These are phyloP conservation scores for Pollenia labialis DNA, from an alignment of 2,888 invertebrate genomes.

Conservation along the genomic window DNA sequence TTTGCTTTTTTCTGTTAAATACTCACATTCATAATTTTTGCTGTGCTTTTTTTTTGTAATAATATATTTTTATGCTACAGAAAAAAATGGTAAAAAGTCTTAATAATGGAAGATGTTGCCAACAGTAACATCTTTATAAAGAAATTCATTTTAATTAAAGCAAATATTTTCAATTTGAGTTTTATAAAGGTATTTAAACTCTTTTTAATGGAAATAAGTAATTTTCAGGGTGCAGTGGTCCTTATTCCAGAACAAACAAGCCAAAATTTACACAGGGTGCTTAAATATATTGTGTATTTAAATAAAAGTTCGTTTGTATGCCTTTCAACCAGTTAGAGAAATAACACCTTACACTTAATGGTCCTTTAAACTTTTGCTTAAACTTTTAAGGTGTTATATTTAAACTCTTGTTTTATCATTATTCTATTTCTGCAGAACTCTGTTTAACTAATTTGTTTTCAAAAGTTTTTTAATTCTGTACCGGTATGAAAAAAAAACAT, in stretches of 20 bases:
- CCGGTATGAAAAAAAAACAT: too few species aligned
- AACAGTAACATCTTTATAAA: not conserved
- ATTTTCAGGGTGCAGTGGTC: not conserved
- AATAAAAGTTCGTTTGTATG: too few species aligned
- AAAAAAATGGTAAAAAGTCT: not conserved
- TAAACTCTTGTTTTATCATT: not conserved
- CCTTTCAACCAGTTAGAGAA: too few species aligned
- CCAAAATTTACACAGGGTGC: not conserved
- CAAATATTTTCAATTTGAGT: not conserved
- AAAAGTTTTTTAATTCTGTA: too few species aligned
- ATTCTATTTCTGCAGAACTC: not conserved
- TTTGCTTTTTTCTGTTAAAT: slow-evolving; percentile 18
- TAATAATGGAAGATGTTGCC: slow-evolving; percentile 18
- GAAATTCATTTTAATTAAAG: not conserved
- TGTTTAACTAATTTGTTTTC: slow-evolving; percentile 17
- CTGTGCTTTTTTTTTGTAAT: not conserved
- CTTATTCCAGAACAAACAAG: not conserved
- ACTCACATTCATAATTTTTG: slow-evolving; percentile 9
- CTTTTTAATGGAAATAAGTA: not conserved
- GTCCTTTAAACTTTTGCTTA: too few species aligned
- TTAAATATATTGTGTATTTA: too few species aligned
- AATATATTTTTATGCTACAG: not conserved
- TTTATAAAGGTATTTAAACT: not conserved
- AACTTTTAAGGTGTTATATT: too few species aligned
- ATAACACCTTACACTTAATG: too few species aligned